phyloP scores from a whole-genome alignment of 1,140 invertebrate species.

The Zaprionus taronus region DNA sequence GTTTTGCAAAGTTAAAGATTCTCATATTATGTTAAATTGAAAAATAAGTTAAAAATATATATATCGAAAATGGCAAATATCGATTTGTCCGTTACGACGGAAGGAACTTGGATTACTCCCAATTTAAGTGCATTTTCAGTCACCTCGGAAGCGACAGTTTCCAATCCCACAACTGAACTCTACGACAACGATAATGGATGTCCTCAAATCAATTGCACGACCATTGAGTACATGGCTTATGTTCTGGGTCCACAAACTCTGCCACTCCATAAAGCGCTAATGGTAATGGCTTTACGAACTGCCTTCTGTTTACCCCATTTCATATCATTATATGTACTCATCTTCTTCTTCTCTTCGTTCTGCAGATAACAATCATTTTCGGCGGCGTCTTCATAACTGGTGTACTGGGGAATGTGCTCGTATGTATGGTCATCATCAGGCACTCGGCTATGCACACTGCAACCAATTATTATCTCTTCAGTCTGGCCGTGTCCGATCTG shows the following conservation, averaged over 20 bases:
- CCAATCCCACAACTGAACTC: slow-evolving; percentile 15
- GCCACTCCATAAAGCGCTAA: slow-evolving; percentile 84
- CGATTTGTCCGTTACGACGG: slow-evolving; percentile 27
- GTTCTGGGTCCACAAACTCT: slow-evolving; percentile 85
- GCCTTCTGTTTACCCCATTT: not conserved
- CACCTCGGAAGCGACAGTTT: slow-evolving; percentile 18
- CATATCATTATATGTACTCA: not conserved
- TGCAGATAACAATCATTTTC: slow-evolving; percentile 91
- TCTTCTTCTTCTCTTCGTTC: slow-evolving; percentile 1
- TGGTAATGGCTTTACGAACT: slow-evolving; percentile 48
- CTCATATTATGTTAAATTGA: not conserved
- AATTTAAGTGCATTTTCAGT: slow-evolving; percentile 29
- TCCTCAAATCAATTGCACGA: slow-evolving; percentile 85
- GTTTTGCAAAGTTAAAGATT: not conserved
- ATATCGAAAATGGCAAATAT: not conserved
- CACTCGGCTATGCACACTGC: slow-evolving; percentile 93
- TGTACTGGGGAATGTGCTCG: slow-evolving; percentile 93
- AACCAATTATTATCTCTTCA: slow-evolving; percentile 97
- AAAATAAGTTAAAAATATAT: not conserved
- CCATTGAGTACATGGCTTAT: slow-evolving; percentile 85
- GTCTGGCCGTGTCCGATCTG: slow-evolving; percentile 91
- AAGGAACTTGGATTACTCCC: slow-evolving; percentile 3
- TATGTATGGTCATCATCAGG: slow-evolving; percentile 94
- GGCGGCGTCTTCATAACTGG: slow-evolving; percentile 93
- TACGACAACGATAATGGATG: slow-evolving; percentile 57